Base-by-base conservation (phyloP, 2,797 vertebrate species). In the Danio kyathit region DNA sequence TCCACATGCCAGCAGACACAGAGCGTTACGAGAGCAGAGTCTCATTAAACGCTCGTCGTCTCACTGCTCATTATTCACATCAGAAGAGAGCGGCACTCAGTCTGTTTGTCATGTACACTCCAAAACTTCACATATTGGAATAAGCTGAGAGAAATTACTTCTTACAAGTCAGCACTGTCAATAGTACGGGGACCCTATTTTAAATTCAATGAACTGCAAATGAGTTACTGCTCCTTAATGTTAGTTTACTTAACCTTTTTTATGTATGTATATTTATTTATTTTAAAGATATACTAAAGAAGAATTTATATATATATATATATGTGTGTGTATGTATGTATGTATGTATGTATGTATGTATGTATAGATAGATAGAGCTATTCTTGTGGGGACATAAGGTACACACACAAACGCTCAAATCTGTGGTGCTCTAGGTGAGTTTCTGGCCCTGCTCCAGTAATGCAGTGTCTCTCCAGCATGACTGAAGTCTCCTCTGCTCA, bases 1-100 rank as follows among this genome's bases (percentile, higher is more conserved):
- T 86, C 91, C 87, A 88, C 90, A 91, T 90, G 91, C 83, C 84
- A 89, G 63, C 90, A 91, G 90, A 92, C 92, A 90, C 88, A 89
- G 88, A 88, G 88, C 83, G 84, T 92, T 91, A 90, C 86, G 87
- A 84, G 74, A 86, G 82, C 87, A 56, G 85, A 81, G 88, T 78
- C 90, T 89, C 90, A 90, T 89, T 87, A 93, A 91, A 93, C 86
- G 91, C 65, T 78, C n/a, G 11, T 54, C 44, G 5, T 91, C 91
- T 91, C 88, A 84, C 82, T 19, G 87, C 88, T 92, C 88, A 90
- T 92, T 92, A 90, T 49, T 78, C 76, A 78, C 81, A 81, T 85
- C 80, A 80, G 76, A 1, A 46, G 75, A 78, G 49, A 51, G 65
- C 76, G 14, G 52, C 5, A 54, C 54, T 69, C 7, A 0, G 16